Conservation (phyloP, 1,140 invertebrate species). For the Polypedilum vanderplanki region DNA sequence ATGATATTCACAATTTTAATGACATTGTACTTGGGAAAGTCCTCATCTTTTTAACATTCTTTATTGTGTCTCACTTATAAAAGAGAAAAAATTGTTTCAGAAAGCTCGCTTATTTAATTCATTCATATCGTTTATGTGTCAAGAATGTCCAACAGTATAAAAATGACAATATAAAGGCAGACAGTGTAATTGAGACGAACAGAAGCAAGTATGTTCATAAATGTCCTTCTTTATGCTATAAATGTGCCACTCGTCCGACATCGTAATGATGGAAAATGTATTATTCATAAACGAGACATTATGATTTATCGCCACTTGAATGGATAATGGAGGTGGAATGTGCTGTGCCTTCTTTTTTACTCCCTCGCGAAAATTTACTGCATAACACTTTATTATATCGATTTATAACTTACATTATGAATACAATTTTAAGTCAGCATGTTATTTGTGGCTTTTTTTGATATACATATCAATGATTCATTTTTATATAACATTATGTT, state of each 20-base stretch:
- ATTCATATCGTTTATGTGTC: not conserved
- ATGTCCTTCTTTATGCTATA: constrained; percentile 13
- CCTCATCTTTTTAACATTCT: too few species aligned
- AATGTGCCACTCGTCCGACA: not conserved
- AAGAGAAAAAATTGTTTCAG: not conserved
- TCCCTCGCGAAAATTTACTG: too few species aligned
- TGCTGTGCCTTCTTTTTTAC: not conserved
- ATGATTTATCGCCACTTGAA: constrained; percentile 27
- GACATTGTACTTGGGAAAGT: too few species aligned
- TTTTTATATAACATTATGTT: too few species aligned
- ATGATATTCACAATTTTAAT: too few species aligned
- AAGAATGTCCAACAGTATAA: not conserved
- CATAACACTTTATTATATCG: too few species aligned
- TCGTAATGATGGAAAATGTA: constrained; percentile 24
- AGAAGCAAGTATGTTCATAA: constrained; percentile 1
- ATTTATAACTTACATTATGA: too few species aligned
- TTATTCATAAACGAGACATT: constrained; percentile 25
- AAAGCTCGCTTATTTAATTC: not conserved
- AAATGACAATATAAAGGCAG: not conserved
- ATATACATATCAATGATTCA: not conserved
- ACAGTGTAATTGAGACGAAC: not conserved
- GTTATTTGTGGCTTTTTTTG: not conserved
- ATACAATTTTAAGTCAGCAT: not conserved
- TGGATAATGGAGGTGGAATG: not conserved
- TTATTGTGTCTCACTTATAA: not conserved